Conservation (phyloP, 2,797 vertebrate genomes). For the Rhadinocentrus ornatus region DNA sequence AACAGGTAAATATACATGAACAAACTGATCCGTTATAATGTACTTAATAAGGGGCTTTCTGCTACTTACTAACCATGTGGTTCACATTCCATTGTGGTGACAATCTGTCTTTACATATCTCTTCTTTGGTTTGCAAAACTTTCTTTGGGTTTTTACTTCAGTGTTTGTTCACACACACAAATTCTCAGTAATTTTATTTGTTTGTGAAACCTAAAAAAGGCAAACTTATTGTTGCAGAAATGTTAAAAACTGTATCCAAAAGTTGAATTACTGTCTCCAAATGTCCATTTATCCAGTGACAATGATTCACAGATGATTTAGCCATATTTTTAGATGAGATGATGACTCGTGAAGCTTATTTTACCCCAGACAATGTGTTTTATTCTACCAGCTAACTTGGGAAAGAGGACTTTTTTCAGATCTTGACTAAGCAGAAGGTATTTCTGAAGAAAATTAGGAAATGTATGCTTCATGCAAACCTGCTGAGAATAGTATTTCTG, state of each 20-base stretch:
- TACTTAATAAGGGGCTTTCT: background rate
- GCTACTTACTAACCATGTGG: background rate
- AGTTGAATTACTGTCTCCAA: conserved; percentile 38
- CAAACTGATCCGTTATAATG: background rate
- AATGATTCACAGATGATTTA: conserved; percentile 59
- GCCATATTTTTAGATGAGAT: conserved; percentile 5
- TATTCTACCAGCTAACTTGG: too few relatives aligned
- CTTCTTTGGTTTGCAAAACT: background rate
- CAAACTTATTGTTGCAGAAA: background rate
- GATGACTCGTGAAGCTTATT: conserved; percentile 9
- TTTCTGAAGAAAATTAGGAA: background rate
- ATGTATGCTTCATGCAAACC: background rate
- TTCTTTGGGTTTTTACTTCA: background rate
- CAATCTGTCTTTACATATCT: background rate
- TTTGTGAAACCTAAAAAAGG: background rate
- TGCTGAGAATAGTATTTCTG: background rate
- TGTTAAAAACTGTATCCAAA: conserved; percentile 12
- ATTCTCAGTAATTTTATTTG: background rate
- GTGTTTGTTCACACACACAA: background rate
- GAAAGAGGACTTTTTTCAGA: background rate
- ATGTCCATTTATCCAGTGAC: conserved; percentile 55
- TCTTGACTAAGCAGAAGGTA: too few relatives aligned
- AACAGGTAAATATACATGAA: conserved; percentile 65
- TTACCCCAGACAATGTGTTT: background rate
- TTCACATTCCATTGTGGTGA: background rate